Evolutionary conservation across 37 sponge, comb jelly and placozoan species (phyloP).

Genomic region (Chondrilla cf. caribensis): DNA sequence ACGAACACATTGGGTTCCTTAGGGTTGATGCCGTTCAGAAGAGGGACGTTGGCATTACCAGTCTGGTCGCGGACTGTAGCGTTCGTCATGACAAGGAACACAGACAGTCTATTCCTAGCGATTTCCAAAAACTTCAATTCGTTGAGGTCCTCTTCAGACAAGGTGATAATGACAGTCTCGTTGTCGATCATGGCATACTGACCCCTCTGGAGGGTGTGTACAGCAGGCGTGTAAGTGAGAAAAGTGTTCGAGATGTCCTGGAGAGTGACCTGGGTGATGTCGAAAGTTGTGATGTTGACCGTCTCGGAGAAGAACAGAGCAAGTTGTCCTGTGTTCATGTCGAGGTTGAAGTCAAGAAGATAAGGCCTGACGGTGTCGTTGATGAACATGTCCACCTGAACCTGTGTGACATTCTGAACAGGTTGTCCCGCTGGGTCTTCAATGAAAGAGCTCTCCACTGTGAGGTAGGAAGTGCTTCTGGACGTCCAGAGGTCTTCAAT

Average conservation of each 20-base stretch:
- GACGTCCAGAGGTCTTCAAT: slow-evolving; percentile 73
- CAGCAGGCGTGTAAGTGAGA: slow-evolving; percentile 26
- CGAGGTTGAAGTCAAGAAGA: slow-evolving; percentile 67
- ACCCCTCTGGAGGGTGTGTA: slow-evolving; percentile 60
- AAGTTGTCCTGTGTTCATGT: slow-evolving; percentile 72
- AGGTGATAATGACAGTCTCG: slow-evolving; percentile 38
- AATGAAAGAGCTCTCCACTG: slow-evolving; percentile 52
- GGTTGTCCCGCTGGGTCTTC: slow-evolving; percentile 59
- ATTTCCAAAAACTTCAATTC: slow-evolving; percentile 68
- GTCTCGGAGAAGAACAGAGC: slow-evolving; percentile 85
- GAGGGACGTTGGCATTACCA: slow-evolving; percentile 60
- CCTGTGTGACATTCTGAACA: slow-evolving; percentile 44
- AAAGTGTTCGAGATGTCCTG: slow-evolving; percentile 61
- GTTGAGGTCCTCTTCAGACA: slow-evolving; percentile 72
- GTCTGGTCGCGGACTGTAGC: slow-evolving; percentile 67
- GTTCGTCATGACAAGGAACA: slow-evolving; percentile 58
- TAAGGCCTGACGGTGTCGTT: slow-evolving; percentile 61
- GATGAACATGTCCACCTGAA: slow-evolving; percentile 30
- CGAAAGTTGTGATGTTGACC: slow-evolving; percentile 62
- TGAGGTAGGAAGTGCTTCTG: slow-evolving; percentile 64
- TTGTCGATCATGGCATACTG: slow-evolving; percentile 46
- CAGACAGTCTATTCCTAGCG: slow-evolving; percentile 33
- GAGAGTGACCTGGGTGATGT: slow-evolving; percentile 46
- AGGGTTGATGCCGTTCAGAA: slow-evolving; percentile 55
- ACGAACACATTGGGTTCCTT: slow-evolving; percentile 31